Base-by-base conservation (phyloP, 1,140 invertebrate species). In the Drosophila elegans region DNA sequence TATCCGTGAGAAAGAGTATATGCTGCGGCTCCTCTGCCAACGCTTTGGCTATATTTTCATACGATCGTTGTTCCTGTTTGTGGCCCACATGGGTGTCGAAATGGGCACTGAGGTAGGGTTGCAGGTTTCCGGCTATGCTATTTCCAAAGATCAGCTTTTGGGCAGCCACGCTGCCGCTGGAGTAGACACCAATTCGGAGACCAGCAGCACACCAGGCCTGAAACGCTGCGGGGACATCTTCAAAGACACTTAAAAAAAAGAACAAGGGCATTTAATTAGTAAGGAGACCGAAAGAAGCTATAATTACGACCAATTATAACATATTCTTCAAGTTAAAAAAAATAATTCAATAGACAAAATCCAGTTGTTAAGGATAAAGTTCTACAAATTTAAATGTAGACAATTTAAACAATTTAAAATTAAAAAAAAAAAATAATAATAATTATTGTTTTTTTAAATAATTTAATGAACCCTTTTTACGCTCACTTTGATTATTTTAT, bases 161-260 rank as follows among this genome's bases (percentile, higher is more conserved):
- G 38, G 97, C 97, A 85, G 96, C 95, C 0, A 98, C 95, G 78
- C 97, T 98, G 46, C 98, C 98, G 54, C 97, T 98, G 1, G 98
- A 99, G 88, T 97, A 99, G 51, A 98, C 95, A 80, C 96, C 98
- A 38, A 99, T 93, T 74, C 95, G 94, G 59, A 95, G 95, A 6
- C 95, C 95, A 21, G 91, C 84, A 0, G 93, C 88, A 12, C 92
- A 93, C 96, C 97, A 97, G 61, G 94, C 92, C 83, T 96, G 93
- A 41, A 99, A 93, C 11, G 95, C 95, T 57, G 93, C 93, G 3
- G 94, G 93, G 1, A 98, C 97, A 93, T 99, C 98, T 25, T 96
- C 95, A 91, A 96, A 99, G 48, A 99, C 94, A 92, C 97, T 98
- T 93, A 2, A 7, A 51, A 9, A 2, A 7, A 51, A 9, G 1